A percentile compares a stretch with the other conserved stretches of the same genome.
Conservation (phyloP, 2,797 vertebrate genomes). For the Menidia menidia region DNA sequence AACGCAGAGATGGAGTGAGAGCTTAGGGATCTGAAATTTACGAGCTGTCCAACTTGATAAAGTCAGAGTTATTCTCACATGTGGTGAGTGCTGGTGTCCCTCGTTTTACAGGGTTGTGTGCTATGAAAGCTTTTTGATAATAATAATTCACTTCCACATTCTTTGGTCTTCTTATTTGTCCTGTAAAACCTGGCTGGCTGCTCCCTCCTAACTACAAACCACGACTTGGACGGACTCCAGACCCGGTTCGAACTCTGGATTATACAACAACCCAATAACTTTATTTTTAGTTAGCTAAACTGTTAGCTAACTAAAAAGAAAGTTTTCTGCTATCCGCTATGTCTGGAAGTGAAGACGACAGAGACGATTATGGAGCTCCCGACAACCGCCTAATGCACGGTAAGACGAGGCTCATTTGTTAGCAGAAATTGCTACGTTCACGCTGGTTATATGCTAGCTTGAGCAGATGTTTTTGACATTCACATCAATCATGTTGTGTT, state of each 20-base stretch:
- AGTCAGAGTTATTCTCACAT: conserved; percentile 42
- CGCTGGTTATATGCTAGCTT: conserved; percentile 40
- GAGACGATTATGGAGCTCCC: conserved; percentile 81
- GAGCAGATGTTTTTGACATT: conserved; percentile 67
- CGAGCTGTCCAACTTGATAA: conserved; percentile 30
- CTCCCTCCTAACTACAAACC: conserved; percentile 49
- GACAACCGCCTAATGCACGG: conserved; percentile 83
- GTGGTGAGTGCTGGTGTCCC: conserved; percentile 17
- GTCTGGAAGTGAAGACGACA: conserved; percentile 86
- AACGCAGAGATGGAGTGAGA: conserved; percentile 43
- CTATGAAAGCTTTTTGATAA: conserved; percentile 18
- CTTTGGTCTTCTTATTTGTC: conserved; percentile 63
- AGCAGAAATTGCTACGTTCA: conserved; percentile 64
- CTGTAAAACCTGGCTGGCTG: conserved; percentile 54
- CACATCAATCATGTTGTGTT: conserved; percentile 67
- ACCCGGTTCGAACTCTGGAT: conserved; percentile 70
- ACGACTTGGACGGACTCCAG: conserved; percentile 62
- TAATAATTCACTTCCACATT: conserved; percentile 77
- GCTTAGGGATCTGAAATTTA: conserved; percentile 31
- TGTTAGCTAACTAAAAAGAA: conserved; percentile 77
- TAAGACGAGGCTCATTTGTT: conserved; percentile 69
- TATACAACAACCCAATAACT: conserved; percentile 50
- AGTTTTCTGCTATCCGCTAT: conserved; percentile 67
- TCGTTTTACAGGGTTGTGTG: conserved; percentile 22
- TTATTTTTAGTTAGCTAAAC: conserved; percentile 77